Base-by-base conservation (phyloP, 92 coral and sea anemone species). In the Phymanthus crucifer region DNA sequence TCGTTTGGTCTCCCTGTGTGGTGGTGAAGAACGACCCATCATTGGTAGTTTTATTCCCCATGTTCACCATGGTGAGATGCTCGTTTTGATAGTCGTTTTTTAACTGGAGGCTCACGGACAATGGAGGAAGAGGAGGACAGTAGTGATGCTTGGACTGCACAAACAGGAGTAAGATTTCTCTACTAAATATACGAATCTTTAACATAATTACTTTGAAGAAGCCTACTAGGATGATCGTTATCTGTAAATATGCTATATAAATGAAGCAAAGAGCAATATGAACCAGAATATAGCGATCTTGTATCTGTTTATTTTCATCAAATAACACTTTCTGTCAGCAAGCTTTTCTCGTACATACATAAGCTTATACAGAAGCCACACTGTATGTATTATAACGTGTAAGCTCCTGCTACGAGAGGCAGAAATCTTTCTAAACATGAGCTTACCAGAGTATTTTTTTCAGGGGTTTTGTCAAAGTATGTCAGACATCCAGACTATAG, bases 51-150 rank as follows among this genome's bases (percentile, higher is more conserved):
- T n/a, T n/a, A n/a, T n/a, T n/a, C n/a, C n/a, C n/a, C n/a, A n/a
- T n/a, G n/a, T n/a, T n/a, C n/a, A n/a, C n/a, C n/a, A n/a, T n/a
- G n/a, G n/a, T n/a, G n/a, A n/a, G n/a, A n/a, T n/a, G n/a, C n/a
- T n/a, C n/a, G n/a, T n/a, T n/a, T n/a, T n/a, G n/a, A 50, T 50
- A 50, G 57, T 16, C 26, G 0, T 5, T 16, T 9, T 5, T 43
- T 13, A n/a, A 43, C 48, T 5, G 48, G 48, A 13, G 13, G 48
- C 48, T 13, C 48, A 48, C 21, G 19, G 21, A 54, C 64, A 86
- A 86, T 80, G 89, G 89, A 80, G 50, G 90, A 86, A 4, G 80
- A 58, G 14, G 83, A 58, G n/a, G 83, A 29, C 3, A 45, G 50
- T 9, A 54, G 64, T 54, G 86, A 82, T 16, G 87, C 77, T 24